Conservation (phyloP, 2,797 vertebrate genomes). For the Rousettus madagascariensis region DNA sequence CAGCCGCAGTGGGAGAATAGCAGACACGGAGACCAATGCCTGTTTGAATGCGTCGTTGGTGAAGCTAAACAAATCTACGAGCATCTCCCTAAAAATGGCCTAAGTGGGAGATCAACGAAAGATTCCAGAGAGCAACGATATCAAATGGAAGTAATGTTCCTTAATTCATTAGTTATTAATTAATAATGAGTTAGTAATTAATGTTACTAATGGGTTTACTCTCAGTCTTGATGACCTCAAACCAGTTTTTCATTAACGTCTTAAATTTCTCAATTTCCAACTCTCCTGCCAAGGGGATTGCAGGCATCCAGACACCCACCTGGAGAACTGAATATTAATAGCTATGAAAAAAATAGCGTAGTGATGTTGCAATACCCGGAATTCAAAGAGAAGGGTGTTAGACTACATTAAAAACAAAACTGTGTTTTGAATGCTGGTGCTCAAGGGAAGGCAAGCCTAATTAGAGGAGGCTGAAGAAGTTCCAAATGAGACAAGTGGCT, state of each 20-base stretch:
- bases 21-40: background rate
- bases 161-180: background rate
- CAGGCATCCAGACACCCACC: background rate
- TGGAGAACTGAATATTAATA: background rate
- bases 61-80: background rate
- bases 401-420: background rate
- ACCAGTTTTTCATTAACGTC: background rate
- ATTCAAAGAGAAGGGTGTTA: conserved; percentile 49
- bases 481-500: background rate
- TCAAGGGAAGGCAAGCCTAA: conserved; percentile 37
- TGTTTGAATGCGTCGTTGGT: background rate
- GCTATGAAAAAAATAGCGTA: background rate
- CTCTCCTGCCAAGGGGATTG: background rate
- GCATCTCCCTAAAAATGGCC: background rate
- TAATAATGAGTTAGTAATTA: background rate
- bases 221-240: background rate
- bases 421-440: background rate
- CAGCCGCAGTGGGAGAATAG: background rate
- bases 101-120: background rate
- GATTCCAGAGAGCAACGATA: background rate
- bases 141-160: background rate
- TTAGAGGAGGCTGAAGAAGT: conserved; percentile 36
- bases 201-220: background rate
- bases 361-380: background rate
- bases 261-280: background rate